These are phyloP conservation scores for Actinopyga echinites DNA, from an alignment of 53 echinoderm and acorn worm species.

Conservation along the genomic window DNA sequence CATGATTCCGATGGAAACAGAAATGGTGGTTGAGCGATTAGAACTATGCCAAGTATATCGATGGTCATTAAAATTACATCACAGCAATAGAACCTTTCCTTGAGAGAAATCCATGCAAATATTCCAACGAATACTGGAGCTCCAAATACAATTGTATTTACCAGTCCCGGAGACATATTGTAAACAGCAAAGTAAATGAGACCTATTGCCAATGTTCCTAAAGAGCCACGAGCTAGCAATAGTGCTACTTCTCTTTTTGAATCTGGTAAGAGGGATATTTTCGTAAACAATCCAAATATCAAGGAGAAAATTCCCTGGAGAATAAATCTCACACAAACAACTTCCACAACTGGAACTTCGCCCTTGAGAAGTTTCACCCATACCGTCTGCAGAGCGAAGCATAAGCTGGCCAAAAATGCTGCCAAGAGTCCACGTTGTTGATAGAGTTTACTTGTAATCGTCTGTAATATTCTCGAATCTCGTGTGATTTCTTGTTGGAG, in stretches of 20 bases:
- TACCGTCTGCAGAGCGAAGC: background rate
- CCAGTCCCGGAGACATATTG: background rate
- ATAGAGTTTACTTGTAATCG: background rate
- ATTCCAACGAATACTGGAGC: conserved; percentile 24
- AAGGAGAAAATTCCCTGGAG: conserved; percentile 11
- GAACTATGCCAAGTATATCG: background rate
- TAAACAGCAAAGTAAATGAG: conserved; percentile 12
- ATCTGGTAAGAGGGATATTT: background rate
- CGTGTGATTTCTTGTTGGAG: too few relatives aligned
- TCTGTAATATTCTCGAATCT: too few relatives aligned
- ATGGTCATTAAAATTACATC: background rate
- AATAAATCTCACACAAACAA: background rate
- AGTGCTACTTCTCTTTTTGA: background rate
- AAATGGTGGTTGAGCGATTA: conserved; percentile 16
- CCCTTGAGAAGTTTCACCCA: conserved; percentile 8
- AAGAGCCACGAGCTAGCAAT: background rate
- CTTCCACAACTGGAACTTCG: background rate
- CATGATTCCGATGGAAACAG: background rate
- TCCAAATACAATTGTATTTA: conserved; percentile 17
- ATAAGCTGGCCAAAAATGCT: background rate
- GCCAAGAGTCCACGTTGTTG: background rate
- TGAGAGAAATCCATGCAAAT: conserved; percentile 11
- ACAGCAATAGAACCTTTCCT: background rate
- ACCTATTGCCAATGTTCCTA: background rate
- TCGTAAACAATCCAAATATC: background rate